Conservation (phyloP, 2,888 invertebrate species). For the Callyntrura sp. region DNA sequence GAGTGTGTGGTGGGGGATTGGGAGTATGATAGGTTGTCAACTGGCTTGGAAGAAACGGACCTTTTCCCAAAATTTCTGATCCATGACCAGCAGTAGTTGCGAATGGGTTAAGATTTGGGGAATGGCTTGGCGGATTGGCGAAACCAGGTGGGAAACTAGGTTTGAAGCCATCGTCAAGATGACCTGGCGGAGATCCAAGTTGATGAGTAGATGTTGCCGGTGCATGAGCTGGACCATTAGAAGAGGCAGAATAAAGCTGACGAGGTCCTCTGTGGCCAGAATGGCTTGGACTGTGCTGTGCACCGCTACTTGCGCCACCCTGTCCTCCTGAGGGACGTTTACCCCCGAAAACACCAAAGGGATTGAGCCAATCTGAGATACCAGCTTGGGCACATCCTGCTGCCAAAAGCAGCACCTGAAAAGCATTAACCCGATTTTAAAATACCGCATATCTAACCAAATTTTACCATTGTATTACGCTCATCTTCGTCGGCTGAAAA, state of each 20-base stretch:
- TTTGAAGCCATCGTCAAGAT: constrained; percentile 72
- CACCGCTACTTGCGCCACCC: constrained; percentile 3
- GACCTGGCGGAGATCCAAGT: constrained; percentile 69
- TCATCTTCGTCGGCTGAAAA: neutral
- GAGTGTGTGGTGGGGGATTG: constrained; percentile 24
- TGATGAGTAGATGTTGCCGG: neutral
- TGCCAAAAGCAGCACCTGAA: constrained; percentile 70
- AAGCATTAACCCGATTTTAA: neutral
- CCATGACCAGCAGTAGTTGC: constrained; percentile 63
- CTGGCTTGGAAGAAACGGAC: constrained; percentile 66
- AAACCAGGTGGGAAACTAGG: constrained; percentile 75
- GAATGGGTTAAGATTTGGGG: constrained; percentile 76
- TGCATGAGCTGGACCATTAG: neutral
- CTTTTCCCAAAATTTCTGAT: constrained; percentile 48
- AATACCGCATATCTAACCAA: neutral
- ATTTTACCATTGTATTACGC: neutral
- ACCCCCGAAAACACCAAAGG: constrained; percentile 66
- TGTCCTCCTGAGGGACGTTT: constrained; percentile 6
- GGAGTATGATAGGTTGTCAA: constrained; percentile 53
- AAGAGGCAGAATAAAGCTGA: constrained; percentile 28
- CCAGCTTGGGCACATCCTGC: constrained; percentile 74
- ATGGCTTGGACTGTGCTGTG: constrained; percentile 54
- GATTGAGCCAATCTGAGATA: constrained; percentile 71
- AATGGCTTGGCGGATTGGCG: constrained; percentile 70
- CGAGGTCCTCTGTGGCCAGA: constrained; percentile 52